These are phyloP conservation scores for Trachurus trachurus DNA, from an alignment of 2,797 vertebrate genomes.

Conservation along the genomic window DNA sequence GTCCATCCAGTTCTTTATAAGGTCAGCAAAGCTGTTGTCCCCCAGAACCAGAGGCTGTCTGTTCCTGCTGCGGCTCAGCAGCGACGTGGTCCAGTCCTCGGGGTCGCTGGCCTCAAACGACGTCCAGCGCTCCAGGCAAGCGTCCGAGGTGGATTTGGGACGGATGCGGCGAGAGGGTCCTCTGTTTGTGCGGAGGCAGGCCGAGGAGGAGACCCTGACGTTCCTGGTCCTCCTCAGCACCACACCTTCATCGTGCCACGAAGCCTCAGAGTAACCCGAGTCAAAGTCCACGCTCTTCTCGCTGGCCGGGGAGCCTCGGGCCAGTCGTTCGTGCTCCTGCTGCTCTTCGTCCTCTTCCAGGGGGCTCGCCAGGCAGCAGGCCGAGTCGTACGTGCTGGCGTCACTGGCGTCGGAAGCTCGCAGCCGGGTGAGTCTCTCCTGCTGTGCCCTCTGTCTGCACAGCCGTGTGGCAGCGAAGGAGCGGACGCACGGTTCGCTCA, in stretches of 20 bases:
- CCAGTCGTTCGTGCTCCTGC: conserved; percentile 67
- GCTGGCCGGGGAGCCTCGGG: conserved; percentile 85
- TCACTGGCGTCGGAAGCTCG: conserved; percentile 88
- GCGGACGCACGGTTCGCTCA: conserved; percentile 68
- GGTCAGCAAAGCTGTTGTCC: conserved; percentile 98
- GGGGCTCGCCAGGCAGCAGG: conserved; percentile 90
- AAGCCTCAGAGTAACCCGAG: conserved; percentile 96
- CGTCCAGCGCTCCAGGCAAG: conserved; percentile 94
- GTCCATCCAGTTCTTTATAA: conserved; percentile 99
- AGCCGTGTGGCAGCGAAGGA: conserved; percentile 75
- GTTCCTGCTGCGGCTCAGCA: conserved; percentile 95
- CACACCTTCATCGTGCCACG: conserved; percentile 92
- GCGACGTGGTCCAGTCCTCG: conserved; percentile 93
- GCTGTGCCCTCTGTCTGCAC: conserved; percentile 79
- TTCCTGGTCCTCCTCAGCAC: conserved; percentile 87
- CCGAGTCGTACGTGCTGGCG: conserved; percentile 90
- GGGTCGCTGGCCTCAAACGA: conserved; percentile 87
- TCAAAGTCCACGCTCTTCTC: conserved; percentile 94
- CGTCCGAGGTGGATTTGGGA: conserved; percentile 96
- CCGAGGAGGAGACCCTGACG: conserved; percentile 87
- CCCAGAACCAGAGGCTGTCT: conserved; percentile 95
- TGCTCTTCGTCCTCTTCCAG: conserved; percentile 86
- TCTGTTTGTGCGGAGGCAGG: conserved; percentile 86
- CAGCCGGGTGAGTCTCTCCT: conserved; percentile 78
- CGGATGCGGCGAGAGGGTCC: conserved; percentile 79